Evolutionary conservation across 2,888 invertebrate species (phyloP), one percentile per base, ranked within the genome.

Genomic region (Melitaea athalia): DNA sequence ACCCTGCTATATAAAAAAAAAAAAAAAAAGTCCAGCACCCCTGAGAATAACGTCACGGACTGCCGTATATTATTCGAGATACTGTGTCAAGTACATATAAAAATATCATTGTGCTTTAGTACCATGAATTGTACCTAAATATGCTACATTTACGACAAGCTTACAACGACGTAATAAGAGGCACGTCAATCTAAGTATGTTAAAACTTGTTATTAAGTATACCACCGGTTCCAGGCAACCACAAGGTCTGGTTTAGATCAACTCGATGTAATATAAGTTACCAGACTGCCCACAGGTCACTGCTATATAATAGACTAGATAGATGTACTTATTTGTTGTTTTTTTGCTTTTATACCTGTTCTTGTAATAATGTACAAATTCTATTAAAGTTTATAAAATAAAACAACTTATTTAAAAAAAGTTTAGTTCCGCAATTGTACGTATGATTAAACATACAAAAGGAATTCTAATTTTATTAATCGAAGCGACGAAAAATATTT

Each of bases 241-340:
- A 66, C 71, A 71, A 69, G 63, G 71, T 71, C 68, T 71, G 61
- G 68, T 71, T 63, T 71, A 70, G 67, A 64, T 63, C 65, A 68
- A 66, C 71, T 69, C 66, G 65, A 71, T 71, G 71, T 71, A 71
- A 71, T 24, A 61, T 65, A 68, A 71, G 66, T 57, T 63, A 69
- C 43, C 50, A 43, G 45, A 63, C 15, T 59, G 45, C 62, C 59
- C 55, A 68, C 68, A 64, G 55, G 50, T 38, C 17, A 42, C 50
- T 63, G 53, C 59, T 53, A 53, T 17, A 45, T 57, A 42, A 12
- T 17, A n/a, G n/a, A n/a, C n/a, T n/a, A n/a, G n/a, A n/a, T n/a
- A 14, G 11, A 33, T 33, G 11, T 14, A 45, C 4, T 45, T 0
- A 11, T 45, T 12, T 38, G 11, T 12, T 4, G 45, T 45, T 12